A percentile compares a stretch with the other conserved stretches of the same genome.
phyloP scores from a whole-genome alignment of 2,113 vertebrate genomes.

The Plotosus lineatus region DNA sequence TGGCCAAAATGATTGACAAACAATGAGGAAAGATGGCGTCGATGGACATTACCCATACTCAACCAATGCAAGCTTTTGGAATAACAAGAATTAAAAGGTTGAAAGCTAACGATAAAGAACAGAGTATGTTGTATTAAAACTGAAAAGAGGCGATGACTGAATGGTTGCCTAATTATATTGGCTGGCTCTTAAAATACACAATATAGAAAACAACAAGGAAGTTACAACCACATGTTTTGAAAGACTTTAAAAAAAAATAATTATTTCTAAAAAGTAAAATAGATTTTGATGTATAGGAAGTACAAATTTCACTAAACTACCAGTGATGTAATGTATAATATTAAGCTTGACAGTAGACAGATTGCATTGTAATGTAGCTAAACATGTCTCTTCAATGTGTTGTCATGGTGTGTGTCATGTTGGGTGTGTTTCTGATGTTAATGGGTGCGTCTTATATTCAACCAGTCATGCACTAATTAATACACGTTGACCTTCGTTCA shows the following conservation, averaged over 20 bases:
- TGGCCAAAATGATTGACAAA: conserved; percentile 73
- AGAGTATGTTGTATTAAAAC: not conserved
- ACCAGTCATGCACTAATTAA: not conserved
- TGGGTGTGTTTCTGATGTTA: not conserved
- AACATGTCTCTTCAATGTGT: not conserved
- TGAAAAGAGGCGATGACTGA: no score
- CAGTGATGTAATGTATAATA: not conserved
- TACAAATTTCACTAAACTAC: not conserved
- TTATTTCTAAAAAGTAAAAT: no score
- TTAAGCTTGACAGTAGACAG: not conserved
- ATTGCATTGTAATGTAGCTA: not conserved
- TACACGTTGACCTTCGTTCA: not conserved
- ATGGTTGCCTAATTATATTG: not conserved
- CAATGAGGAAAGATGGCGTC: conserved; percentile 39
- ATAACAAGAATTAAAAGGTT: not conserved
- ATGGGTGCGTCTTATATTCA: not conserved
- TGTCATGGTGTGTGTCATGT: not conserved
- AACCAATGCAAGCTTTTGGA: no score
- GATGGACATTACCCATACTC: not conserved
- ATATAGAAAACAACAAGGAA: not conserved
- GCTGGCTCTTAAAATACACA: not conserved
- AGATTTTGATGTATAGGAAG: not conserved
- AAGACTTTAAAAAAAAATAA: no score
- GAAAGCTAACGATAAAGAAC: not conserved
- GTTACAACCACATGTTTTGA: not conserved